Percentiles rank a stretch among this genome's conserved stretches.
These are phyloP conservation scores for Drosophila mettleri DNA, from an alignment of 2,888 invertebrate species.

Conservation along the genomic window DNA sequence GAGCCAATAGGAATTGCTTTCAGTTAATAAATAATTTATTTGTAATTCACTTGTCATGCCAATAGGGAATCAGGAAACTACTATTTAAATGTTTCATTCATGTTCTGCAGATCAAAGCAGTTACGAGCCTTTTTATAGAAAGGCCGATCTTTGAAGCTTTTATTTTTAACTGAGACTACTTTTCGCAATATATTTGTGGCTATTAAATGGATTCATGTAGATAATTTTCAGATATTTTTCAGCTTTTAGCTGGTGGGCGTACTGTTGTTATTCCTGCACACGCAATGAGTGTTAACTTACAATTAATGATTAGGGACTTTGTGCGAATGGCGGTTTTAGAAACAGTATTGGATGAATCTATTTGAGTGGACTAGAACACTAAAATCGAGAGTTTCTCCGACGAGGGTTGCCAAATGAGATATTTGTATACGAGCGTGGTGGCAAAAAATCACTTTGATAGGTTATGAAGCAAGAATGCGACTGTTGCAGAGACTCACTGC, in stretches of 20 bases:
- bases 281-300: constrained; percentile 77
- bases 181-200: too few relatives aligned
- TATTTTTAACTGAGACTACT: background rate
- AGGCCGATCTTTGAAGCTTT: background rate
- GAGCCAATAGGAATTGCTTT: constrained; percentile 10
- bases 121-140: background rate
- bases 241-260: too few relatives aligned
- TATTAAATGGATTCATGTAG: too few relatives aligned
- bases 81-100: background rate
- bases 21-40: constrained; percentile 36
- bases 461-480: too few relatives aligned
- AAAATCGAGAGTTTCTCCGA: too few relatives aligned
- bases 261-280: constrained; percentile 31
- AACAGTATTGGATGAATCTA: too few relatives aligned
- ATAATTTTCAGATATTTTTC: too few relatives aligned
- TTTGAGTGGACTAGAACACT: too few relatives aligned
- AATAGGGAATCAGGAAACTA: constrained; percentile 26
- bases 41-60: constrained; percentile 43
- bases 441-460: too few relatives aligned
- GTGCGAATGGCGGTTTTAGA: constrained; percentile 68
- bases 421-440: too few relatives aligned
- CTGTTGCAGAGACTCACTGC: too few relatives aligned
- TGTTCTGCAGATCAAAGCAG: background rate
- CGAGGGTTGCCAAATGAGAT: too few relatives aligned
- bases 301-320: constrained; percentile 78